Percentiles rank a stretch among this genome's conserved stretches.
Conservation (phyloP, 2,113 vertebrate species). For the Motacilla alba region DNA sequence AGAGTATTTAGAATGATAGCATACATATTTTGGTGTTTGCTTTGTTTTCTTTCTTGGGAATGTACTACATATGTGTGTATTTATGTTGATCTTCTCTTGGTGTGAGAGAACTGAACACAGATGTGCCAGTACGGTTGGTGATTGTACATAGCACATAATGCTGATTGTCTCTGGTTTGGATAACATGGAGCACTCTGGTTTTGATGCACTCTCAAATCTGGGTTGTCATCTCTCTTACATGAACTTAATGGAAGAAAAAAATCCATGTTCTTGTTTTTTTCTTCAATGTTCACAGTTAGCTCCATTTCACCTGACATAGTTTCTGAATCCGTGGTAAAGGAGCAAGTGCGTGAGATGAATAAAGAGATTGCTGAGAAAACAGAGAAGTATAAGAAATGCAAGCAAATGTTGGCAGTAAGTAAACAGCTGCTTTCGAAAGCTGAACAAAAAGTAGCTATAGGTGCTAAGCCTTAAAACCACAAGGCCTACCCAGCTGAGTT, state of each 20-base stretch:
- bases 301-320: slow-evolving; percentile 79
- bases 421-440: slow-evolving; percentile 12
- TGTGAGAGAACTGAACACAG: neutral
- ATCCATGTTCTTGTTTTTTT: neutral
- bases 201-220: neutral
- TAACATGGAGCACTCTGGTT: neutral
- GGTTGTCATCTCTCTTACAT: neutral
- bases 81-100: neutral
- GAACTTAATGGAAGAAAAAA: neutral
- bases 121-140: rapidly evolving
- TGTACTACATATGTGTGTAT: neutral
- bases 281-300: slow-evolving; percentile 72
- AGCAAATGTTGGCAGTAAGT: slow-evolving; percentile 90
- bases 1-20: neutral
- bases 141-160: rapidly evolving
- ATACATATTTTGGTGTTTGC: neutral
- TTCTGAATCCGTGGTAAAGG: slow-evolving; percentile 85
- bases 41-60: neutral
- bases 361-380: slow-evolving; percentile 88
- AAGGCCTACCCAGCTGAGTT: neutral
- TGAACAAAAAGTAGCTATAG: neutral
- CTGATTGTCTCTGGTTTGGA: neutral
- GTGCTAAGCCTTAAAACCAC: neutral
- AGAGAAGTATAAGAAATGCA: slow-evolving; percentile 94
- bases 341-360: slow-evolving; percentile 87